Evolutionary conservation across 2,888 invertebrate genomes (phyloP), one percentile per base, ranked within the genome.

Genomic region (Lysandra bellargus): DNA sequence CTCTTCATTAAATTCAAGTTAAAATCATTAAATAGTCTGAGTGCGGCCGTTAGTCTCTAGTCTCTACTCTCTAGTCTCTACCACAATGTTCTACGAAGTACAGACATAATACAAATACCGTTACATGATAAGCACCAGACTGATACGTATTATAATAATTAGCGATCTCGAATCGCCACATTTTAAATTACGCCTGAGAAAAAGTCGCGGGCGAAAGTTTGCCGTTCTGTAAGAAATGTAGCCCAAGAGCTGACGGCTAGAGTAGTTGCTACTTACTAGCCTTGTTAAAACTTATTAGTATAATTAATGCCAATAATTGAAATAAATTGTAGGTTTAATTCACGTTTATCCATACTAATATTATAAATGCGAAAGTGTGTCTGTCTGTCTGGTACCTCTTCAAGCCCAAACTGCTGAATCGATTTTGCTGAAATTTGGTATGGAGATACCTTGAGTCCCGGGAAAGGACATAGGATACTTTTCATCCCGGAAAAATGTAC

Each of bases 171-270:
- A 57, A n/a, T 75, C 76, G 17, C 49, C 37, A 76, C 76, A 76
- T 2, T 33, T 49, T 33, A 53, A 76, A 53, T 76, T 57, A 57
- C 33, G 49, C 53, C 76, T 57, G 76, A 76, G 76, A 76, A 76
- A 76, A 76, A 57, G 57, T 53, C 76, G 17, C 17, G 33, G 76
- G 76, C 76, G 76, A 76, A 76, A 76, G 76, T 76, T 57, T 49
- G 53, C 30, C 53, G 1, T 57, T 49, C 23, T 76, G 53, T 75
- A 30, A 53, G 30, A 75, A 57, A 17, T 76, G 33, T 76, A 76
- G 14, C 1, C 57, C 23, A 2, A 33, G 76, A 57, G 76, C 57
- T 14, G 7, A 53, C 33, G 23, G 33, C 76, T 57, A 17, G 4
- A 57, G 17, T 17, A 14, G 17, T 57, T 17, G 4, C 57, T 7